Evolutionary conservation across 1,140 invertebrate genomes (phyloP).

Genomic region (Lasioglossum albipes): DNA sequence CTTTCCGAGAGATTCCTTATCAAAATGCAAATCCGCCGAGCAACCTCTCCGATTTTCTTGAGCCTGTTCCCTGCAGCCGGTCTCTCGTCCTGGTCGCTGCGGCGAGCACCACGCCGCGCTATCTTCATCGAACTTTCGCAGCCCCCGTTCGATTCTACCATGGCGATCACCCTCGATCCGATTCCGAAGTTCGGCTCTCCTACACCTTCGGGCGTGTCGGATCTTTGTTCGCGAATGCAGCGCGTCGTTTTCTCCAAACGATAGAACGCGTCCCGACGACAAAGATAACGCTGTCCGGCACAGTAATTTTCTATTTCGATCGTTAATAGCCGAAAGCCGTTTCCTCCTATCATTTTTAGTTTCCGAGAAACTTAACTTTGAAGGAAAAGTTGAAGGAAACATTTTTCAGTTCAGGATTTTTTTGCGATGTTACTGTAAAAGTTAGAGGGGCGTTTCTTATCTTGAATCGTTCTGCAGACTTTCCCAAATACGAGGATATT

Average conservation of each 20-base stretch:
- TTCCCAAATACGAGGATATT: no score
- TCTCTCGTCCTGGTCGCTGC: neutral
- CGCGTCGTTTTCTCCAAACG: neutral
- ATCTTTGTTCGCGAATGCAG: neutral
- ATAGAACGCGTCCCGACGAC: neutral
- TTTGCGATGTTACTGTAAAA: no score
- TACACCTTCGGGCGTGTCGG: neutral
- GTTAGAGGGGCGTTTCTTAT: no score
- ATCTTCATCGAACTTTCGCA: constrained; percentile 1
- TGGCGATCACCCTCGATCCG: neutral
- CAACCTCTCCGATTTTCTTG: constrained; percentile 63
- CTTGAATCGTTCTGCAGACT: no score
- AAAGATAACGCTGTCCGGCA: neutral
- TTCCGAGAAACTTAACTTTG: no score
- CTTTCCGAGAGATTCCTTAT: constrained; percentile 79
- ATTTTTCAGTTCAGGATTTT: no score
- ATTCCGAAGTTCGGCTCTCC: neutral
- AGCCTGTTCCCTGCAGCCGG: constrained; percentile 8
- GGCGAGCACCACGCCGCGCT: neutral
- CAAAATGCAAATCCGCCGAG: constrained; percentile 79
- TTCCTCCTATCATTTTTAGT: no score
- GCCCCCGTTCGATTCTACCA: neutral
- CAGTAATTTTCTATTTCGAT: no score
- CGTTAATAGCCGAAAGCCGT: no score
- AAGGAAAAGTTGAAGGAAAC: no score